phyloP scores from a whole-genome alignment of 2,113 vertebrate species.

The Chloroceryle aenea region DNA sequence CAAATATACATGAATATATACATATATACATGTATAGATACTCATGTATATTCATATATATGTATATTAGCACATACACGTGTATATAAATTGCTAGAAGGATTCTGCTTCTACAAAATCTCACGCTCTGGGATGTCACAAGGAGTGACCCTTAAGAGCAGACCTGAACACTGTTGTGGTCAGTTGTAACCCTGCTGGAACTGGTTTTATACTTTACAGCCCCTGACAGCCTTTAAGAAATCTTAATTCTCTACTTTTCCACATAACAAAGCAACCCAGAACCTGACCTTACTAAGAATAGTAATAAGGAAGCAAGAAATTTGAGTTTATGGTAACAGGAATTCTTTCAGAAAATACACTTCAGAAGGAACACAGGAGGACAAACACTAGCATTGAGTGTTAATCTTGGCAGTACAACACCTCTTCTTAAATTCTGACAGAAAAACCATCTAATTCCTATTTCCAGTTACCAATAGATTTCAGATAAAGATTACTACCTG shows the following conservation, averaged over 20 bases:
- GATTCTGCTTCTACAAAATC: neutral
- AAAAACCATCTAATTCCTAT: neutral
- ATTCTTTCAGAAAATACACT: neutral
- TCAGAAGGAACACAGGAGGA: neutral
- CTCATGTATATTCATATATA: too few species aligned
- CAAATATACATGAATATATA: too few species aligned
- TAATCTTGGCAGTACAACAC: neutral
- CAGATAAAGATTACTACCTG: neutral
- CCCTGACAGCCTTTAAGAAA: neutral
- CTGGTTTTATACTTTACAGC: neutral
- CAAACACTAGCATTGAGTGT: neutral
- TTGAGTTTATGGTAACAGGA: neutral
- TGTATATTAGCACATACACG: too few species aligned
- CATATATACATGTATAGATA: too few species aligned
- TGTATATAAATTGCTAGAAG: neutral
- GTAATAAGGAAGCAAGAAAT: neutral
- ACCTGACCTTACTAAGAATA: neutral
- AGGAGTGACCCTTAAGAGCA: neutral
- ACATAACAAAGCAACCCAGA: neutral
- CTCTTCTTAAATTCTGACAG: neutral
- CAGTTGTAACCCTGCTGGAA: neutral
- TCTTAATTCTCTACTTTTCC: neutral
- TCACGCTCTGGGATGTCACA: neutral
- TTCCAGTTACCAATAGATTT: neutral
- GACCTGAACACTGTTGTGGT: neutral